phyloP scores from a whole-genome alignment of 1,140 invertebrate species.

The Mesaphorura yosii region DNA sequence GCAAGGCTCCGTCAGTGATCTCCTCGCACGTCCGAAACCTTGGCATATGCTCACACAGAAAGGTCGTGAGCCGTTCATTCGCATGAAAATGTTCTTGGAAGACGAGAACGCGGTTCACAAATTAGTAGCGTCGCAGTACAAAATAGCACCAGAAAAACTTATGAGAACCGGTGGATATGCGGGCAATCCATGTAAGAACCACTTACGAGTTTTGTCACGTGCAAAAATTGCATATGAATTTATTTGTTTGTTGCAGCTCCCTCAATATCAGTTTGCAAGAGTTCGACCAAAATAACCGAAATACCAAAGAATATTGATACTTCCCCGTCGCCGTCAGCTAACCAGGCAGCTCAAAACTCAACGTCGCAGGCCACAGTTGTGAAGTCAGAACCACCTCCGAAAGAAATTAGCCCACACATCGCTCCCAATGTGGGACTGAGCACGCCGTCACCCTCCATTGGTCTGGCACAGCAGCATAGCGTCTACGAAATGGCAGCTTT shows the following conservation, averaged over 20 bases:
- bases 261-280: constrained; percentile 19
- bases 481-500: constrained; percentile 94
- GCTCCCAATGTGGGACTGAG: constrained; percentile 37
- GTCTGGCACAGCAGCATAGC: constrained; percentile 54
- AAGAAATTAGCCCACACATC: constrained; percentile 43
- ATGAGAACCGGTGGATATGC: constrained; percentile 89
- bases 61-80: constrained; percentile 89
- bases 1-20: constrained; percentile 87
- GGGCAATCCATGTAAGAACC: constrained; percentile 56
- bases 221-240: not conserved
- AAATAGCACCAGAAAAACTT: constrained; percentile 89
- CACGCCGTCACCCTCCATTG: constrained; percentile 23
- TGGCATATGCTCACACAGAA: constrained; percentile 98
- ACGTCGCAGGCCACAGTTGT: constrained; percentile 24
- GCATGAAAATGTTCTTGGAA: constrained; percentile 97
- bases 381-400: constrained; percentile 36
- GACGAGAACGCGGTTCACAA: constrained; percentile 95
- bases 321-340: constrained; percentile 39
- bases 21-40: constrained; percentile 85
- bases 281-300: constrained; percentile 19
- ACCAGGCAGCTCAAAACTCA: constrained; percentile 39
- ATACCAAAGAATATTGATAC: constrained; percentile 28
- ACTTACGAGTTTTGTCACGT: not conserved
- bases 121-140: constrained; percentile 90
- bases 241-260: constrained; percentile 19